Evolutionary conservation across 2,888 invertebrate species (phyloP), one percentile per base, ranked within the genome.

Genomic region (Timandra comae): DNA sequence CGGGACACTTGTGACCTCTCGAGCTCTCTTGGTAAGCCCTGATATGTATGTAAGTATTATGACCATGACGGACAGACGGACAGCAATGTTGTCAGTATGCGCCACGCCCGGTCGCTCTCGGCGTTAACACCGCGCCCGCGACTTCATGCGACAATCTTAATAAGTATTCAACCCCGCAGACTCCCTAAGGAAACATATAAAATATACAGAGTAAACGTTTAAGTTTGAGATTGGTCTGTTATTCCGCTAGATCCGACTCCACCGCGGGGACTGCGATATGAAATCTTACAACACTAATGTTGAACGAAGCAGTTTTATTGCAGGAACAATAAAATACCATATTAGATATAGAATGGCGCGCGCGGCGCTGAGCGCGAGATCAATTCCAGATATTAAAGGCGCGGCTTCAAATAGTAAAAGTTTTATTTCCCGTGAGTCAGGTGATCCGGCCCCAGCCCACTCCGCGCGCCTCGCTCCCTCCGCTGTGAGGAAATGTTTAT

Each of bases 341-440:
- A 49, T 55, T 53, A 56, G 51, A 54, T 47, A 43, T 37, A 30
- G 27, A 27, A 31, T 33, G 26, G 32, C 35, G 27, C 27, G 27
- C 8, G 39, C 35, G 45, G 39, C 33, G 27, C 25, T 3, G 16
- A 29, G 36, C 31, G 41, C 41, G 44, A 49, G 58, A 68, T 70
- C 64, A 61, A 66, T 67, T 59, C 46, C 52, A 58, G 56, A 63
- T 68, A 69, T 69, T 62, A 72, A 65, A 56, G 37, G 41, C 49
- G 50, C 46, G 33, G 50, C 49, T 60, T 59, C 51, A 52, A 64
- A 63, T 62, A 59, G 60, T 68, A 65, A 72, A 70, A 69, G 53
- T 72, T 73, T 67, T 71, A 72, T 70, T 70, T 71, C 65, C 69
- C 72, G 42, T 33, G 64, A 56, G 68, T 43, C 56, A 55, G 58